Base-by-base conservation (phyloP, 2,797 vertebrate species). In the Sarcoramphus papa region DNA sequence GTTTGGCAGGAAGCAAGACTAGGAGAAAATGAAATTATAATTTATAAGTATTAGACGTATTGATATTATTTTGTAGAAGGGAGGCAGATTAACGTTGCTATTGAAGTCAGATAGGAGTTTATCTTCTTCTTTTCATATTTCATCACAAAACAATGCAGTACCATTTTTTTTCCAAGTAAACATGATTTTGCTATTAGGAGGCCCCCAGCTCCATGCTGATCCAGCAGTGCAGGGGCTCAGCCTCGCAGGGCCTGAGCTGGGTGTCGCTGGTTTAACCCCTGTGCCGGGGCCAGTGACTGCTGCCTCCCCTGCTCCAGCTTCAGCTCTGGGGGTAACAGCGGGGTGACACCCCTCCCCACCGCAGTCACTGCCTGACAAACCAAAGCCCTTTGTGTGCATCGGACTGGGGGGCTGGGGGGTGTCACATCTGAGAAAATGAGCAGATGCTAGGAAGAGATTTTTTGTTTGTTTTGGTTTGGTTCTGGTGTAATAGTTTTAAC, bases 161-260 rank as follows among this genome's bases (percentile, higher is more conserved):
- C 5, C 0, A 0, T 3, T 59, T 31, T 56, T 10, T 17, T 23
- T 11, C 21, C 20, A 43, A 18, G 17, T 27, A 48, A 54, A 37
- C 48, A 30, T 4, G 9, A 28, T 50, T 89, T 83, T 54, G n/a
- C 20, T 79, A 12, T 27, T 57, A 78, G 50, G 30, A 60, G 23
- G 60, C 7, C 4, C 7, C 31, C 7, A 14, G 17, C 24, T 47
- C 18, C 3, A 2, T 15, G 6, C 23, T 69, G 47, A 60, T 7
- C 6, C 1, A 4, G 50, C 23, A 47, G 37, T 6, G 10, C 50
- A 33, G 56, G n/a, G 25, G 10, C 13, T 85, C 56, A 51, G 15
- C 7, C 19, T 31, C 1, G 1, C 4, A 0, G 16, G 22, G 2
- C 14, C n/a, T 65, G n/a, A 89, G 1, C 27, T 35, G 48, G 16